Percentiles rank a stretch among this genome's conserved stretches.
These are phyloP conservation scores for Schizaphis graminum DNA, from an alignment of 2,888 invertebrate species.

Conservation along the genomic window DNA sequence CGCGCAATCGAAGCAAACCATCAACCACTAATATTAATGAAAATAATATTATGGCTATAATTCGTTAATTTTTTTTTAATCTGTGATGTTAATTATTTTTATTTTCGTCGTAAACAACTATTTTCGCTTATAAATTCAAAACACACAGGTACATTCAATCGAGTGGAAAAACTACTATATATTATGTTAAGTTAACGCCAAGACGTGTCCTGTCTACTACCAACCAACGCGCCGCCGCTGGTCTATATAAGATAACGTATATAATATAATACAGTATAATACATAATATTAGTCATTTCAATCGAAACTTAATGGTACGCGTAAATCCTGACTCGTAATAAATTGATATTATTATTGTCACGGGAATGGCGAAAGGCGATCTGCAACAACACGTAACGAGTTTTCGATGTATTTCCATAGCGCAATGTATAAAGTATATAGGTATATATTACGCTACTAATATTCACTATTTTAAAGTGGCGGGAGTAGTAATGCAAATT, in stretches of 20 bases:
- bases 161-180: background rate
- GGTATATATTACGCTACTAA: background rate
- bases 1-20: background rate
- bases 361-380: background rate
- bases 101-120: background rate
- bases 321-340: background rate
- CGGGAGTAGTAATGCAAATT: background rate
- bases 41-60: no score
- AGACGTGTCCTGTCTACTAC: background rate
- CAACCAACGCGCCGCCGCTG: background rate
- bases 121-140: background rate
- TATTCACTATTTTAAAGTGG: slow-evolving; percentile 10
- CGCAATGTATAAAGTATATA: background rate
- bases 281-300: background rate
- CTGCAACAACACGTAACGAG: background rate
- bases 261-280: background rate
- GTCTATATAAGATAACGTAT: background rate
- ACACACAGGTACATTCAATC: background rate
- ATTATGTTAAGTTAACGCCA: background rate
- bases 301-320: background rate
- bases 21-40: background rate
- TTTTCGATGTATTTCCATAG: background rate
- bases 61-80: background rate
- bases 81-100: no score
- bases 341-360: background rate